These are phyloP conservation scores for Halyomorpha halys DNA, from an alignment of 1,140 invertebrate genomes.

Conservation along the genomic window DNA sequence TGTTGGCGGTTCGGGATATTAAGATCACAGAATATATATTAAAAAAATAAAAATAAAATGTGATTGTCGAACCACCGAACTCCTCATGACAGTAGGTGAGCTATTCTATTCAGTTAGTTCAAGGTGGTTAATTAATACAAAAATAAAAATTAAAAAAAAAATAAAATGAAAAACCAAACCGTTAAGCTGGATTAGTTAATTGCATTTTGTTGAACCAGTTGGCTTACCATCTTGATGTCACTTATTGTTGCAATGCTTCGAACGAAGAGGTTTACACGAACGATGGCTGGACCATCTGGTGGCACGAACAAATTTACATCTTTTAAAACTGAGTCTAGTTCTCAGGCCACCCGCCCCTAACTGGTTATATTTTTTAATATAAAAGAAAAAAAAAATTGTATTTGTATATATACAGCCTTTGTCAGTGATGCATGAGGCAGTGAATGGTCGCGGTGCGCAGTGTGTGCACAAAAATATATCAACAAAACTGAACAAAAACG, in stretches of 20 bases:
- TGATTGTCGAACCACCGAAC: background rate
- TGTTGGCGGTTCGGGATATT: background rate
- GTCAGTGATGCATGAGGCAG: too few species aligned
- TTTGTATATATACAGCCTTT: too few species aligned
- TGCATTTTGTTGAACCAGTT: conserved; percentile 10
- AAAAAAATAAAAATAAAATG: background rate
- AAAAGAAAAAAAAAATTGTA: too few species aligned
- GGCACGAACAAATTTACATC: conserved; percentile 15
- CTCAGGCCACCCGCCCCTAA: background rate
- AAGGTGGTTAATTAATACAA: background rate
- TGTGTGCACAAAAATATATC: too few species aligned
- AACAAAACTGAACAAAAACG: too few species aligned
- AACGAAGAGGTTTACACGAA: conserved; percentile 92
- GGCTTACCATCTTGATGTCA: conserved; percentile 95
- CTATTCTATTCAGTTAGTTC: background rate
- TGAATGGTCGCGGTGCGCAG: too few species aligned
- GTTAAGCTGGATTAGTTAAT: background rate
- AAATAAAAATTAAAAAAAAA: background rate
- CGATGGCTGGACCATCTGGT: conserved; percentile 78
- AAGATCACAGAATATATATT: background rate
- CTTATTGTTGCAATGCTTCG: conserved; percentile 94
- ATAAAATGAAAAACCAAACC: conserved; percentile 6
- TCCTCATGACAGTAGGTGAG: background rate
- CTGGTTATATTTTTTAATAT: too few species aligned
- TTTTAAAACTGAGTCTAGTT: background rate